A percentile compares a stretch with the other conserved stretches of the same genome.
phyloP scores from a whole-genome alignment of 35 echinoderm and acorn worm genomes.

The Diadema setosum region DNA sequence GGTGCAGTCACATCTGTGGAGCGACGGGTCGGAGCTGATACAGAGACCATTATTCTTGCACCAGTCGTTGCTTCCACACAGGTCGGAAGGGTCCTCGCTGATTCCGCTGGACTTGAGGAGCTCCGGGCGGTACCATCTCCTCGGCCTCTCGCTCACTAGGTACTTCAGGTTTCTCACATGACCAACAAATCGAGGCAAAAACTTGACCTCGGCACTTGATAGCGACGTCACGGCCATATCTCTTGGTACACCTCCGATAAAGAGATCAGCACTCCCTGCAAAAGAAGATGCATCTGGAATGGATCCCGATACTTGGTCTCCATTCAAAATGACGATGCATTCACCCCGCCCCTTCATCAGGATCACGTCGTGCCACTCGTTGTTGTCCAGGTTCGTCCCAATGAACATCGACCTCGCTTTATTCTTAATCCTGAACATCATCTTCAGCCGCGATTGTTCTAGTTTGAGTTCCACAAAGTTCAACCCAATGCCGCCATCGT shows the following conservation, averaged over 20 bases:
- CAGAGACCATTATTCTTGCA: conserved; percentile 76
- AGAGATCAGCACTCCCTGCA: conserved; percentile 58
- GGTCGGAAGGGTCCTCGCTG: conserved; percentile 62
- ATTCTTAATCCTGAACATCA: conserved; percentile 65
- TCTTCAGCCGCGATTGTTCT: conserved; percentile 14
- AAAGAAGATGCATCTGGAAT: conserved; percentile 39
- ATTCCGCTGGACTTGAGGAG: not conserved
- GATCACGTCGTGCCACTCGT: conserved; percentile 56
- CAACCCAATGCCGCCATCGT: conserved; percentile 45
- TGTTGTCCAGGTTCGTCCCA: conserved; percentile 53
- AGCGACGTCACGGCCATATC: not conserved
- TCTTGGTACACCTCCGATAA: conserved; percentile 70
- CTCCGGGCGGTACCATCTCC: conserved; percentile 25
- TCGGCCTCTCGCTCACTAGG: conserved; percentile 18
- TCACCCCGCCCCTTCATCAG: conserved; percentile 19
- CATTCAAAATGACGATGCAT: conserved; percentile 48
- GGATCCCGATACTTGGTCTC: conserved; percentile 15
- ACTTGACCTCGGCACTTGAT: conserved; percentile 25
- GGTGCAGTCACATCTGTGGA: conserved; percentile 66
- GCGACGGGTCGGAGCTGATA: conserved; percentile 42
- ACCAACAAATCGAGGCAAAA: conserved; percentile 35
- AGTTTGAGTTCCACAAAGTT: conserved; percentile 54
- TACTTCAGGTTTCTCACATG: conserved; percentile 68
- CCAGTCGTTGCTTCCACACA: conserved; percentile 61
- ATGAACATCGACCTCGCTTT: conserved; percentile 54